phyloP scores from a whole-genome alignment of 2,113 vertebrate genomes.

The Myotis brandtii region DNA sequence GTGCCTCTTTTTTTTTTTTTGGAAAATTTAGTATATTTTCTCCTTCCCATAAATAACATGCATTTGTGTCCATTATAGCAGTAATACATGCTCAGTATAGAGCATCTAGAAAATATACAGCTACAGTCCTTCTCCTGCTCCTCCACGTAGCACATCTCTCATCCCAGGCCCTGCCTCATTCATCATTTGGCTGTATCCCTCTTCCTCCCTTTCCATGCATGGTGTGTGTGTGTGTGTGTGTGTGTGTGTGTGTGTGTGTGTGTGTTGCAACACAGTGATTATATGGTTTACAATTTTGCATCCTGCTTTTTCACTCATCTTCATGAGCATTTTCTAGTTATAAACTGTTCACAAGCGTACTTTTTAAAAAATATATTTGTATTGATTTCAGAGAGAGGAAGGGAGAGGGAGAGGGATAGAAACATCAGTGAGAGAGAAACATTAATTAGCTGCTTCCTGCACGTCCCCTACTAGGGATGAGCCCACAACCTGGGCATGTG shows the following conservation, averaged over 20 bases:
- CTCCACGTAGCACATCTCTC: too few species aligned
- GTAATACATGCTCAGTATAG: background rate
- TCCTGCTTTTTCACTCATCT: background rate
- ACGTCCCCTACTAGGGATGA: too few species aligned
- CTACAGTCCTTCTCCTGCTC: rapidly evolving
- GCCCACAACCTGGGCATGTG: too few species aligned
- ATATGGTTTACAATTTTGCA: background rate
- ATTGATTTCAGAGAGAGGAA: too few species aligned
- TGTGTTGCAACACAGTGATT: background rate
- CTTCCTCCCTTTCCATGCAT: background rate
- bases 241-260: background rate
- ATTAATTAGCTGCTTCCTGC: too few species aligned
- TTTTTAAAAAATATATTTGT: too few species aligned
- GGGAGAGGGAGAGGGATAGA: too few species aligned
- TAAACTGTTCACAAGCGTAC: background rate
- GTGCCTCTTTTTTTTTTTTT: background rate
- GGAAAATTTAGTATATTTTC: background rate
- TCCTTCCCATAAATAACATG: background rate
- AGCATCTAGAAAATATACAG: background rate
- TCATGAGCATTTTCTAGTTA: background rate
- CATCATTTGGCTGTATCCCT: background rate
- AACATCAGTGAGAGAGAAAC: too few species aligned
- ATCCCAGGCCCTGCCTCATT: background rate
- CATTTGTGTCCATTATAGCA: background rate
- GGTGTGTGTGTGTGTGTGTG: background rate